These are phyloP conservation scores for Nomada flava DNA, from an alignment of 2,888 invertebrate species.

Conservation along the genomic window DNA sequence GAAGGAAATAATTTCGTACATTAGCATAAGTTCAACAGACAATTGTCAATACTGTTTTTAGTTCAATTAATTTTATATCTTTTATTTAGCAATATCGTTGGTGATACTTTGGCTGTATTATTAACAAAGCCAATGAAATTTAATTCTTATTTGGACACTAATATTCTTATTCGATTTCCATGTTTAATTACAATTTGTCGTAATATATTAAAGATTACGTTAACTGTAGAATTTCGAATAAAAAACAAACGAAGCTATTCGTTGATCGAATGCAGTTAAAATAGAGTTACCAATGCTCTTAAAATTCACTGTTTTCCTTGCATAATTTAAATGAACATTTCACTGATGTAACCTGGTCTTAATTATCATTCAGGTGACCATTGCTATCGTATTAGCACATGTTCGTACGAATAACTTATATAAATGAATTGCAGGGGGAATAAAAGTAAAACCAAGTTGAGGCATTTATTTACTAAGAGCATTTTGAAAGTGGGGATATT, in stretches of 20 bases:
- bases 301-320: too few species aligned
- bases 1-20: conserved; percentile 7
- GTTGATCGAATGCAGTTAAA: too few species aligned
- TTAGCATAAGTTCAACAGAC: not conserved
- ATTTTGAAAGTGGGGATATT: not conserved
- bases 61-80: not conserved
- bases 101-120: too few species aligned
- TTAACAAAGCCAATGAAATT: conserved; percentile 49
- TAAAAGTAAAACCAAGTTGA: not conserved
- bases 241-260: too few species aligned
- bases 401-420: not conserved
- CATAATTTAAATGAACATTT: not conserved
- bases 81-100: not conserved
- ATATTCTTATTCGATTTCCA: conserved; percentile 47
- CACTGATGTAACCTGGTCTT: too few species aligned
- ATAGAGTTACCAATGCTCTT: too few species aligned
- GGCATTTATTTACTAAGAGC: not conserved
- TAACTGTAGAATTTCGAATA: too few species aligned
- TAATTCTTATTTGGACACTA: conserved; percentile 20
- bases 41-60: not conserved
- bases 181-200: conserved; percentile 43
- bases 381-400: not conserved
- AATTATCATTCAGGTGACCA: too few species aligned
- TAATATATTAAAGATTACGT: too few species aligned
- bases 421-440: not conserved